Percentiles rank a stretch among this genome's conserved stretches.
These are phyloP conservation scores for Melanocharis versteri DNA, from an alignment of 2,113 vertebrate genomes.

Conservation along the genomic window DNA sequence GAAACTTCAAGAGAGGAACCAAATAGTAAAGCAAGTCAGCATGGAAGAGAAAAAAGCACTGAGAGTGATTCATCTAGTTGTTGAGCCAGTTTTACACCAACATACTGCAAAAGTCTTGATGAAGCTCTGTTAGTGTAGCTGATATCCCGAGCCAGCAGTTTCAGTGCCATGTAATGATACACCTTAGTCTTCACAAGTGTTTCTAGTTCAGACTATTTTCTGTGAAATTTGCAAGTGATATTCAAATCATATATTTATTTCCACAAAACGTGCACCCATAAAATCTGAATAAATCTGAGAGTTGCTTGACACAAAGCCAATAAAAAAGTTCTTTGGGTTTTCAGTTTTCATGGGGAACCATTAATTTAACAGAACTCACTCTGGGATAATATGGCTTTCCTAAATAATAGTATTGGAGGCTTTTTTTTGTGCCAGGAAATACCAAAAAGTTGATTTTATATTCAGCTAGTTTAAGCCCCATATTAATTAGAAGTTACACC, in stretches of 20 bases:
- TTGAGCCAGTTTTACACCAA: neutral
- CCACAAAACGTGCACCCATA: neutral
- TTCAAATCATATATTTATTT: neutral
- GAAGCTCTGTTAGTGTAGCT: neutral
- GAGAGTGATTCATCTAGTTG: neutral
- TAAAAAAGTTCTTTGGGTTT: neutral
- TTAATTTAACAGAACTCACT: neutral
- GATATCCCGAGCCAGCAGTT: neutral
- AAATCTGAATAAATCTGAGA: neutral
- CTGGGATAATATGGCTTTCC: neutral
- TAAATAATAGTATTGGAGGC: neutral
- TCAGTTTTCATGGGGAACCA: neutral
- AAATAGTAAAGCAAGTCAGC: neutral
- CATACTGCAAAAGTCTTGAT: accelerated
- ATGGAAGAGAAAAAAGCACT: neutral
- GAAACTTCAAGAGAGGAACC: neutral
- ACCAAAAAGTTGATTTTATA: neutral
- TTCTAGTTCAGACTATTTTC: neutral
- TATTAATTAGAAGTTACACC: neutral
- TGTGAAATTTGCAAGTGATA: neutral
- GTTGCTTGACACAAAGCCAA: neutral
- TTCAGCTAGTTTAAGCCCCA: neutral
- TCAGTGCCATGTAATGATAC: neutral
- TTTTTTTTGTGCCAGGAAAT: neutral
- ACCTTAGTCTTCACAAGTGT: neutral